Percentiles rank a stretch among this genome's conserved stretches.
Evolutionary conservation across 2,113 vertebrate species (phyloP).

Genomic region (Dromaius novaehollandiae): DNA sequence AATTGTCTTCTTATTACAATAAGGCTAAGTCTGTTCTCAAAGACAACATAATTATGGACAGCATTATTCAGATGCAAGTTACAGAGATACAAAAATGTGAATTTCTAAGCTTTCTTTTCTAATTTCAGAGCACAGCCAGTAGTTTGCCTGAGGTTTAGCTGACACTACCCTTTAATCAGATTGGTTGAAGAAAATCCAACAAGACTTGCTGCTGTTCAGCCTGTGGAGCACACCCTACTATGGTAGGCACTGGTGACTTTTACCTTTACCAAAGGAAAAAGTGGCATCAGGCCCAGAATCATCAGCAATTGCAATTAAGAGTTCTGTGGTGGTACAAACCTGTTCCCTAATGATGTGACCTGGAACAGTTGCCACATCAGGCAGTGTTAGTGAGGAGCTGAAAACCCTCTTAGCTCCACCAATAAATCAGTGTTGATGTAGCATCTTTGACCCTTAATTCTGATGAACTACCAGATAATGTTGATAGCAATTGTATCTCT

Average conservation of each 20-base stretch:
- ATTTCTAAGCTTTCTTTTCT: neutral
- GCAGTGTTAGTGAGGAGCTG: neutral
- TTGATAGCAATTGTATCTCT: neutral
- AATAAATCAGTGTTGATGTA: neutral
- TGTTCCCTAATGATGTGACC: fast-evolving
- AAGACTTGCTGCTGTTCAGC: neutral
- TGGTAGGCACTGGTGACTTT: neutral
- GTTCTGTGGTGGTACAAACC: neutral
- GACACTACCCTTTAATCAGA: neutral
- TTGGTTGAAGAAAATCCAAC: neutral
- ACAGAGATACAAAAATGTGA: neutral
- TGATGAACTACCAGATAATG: neutral
- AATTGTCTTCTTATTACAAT: neutral
- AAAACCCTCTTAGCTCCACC: neutral
- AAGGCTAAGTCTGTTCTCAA: neutral
- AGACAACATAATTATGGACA: neutral
- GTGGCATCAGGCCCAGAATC: neutral
- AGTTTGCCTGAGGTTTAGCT: neutral
- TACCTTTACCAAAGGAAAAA: neutral
- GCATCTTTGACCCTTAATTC: neutral
- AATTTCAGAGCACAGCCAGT: neutral
- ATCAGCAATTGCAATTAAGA: neutral
- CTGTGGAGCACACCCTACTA: neutral
- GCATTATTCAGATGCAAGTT: neutral
- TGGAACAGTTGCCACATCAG: neutral